phyloP scores from a whole-genome alignment of 2,888 invertebrate species.

The Apoda limacodes region DNA sequence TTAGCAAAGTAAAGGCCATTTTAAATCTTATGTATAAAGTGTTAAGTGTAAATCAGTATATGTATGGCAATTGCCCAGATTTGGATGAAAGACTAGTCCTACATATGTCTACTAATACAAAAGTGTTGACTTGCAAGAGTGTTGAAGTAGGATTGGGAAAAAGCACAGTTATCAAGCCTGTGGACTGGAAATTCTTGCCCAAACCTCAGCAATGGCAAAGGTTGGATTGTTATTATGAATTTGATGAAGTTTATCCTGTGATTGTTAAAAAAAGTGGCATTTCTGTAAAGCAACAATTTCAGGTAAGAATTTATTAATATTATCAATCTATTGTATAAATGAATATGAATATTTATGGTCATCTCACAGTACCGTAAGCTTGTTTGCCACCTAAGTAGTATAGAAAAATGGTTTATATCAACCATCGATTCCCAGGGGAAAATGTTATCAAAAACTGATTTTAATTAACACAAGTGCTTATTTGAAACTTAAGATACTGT shows the following conservation, averaged over 20 bases:
- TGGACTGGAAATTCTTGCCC: conserved; percentile 82
- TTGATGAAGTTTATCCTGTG: conserved; percentile 82
- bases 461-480: too few species aligned
- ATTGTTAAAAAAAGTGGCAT: conserved; percentile 71
- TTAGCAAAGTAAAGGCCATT: conserved; percentile 70
- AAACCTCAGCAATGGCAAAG: conserved; percentile 80
- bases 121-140: conserved; percentile 73
- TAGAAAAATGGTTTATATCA: conserved; percentile 1
- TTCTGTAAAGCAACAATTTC: conserved; percentile 76
- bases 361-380: too few species aligned
- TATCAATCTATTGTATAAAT: background rate
- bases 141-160: conserved; percentile 62
- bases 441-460: too few species aligned
- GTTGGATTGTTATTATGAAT: conserved; percentile 79
- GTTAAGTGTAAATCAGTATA: conserved; percentile 64
- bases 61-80: conserved; percentile 69
- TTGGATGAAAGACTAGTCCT: conserved; percentile 75
- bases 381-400: too few species aligned
- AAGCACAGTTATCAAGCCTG: conserved; percentile 70
- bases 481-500: too few species aligned
- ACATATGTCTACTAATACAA: conserved; percentile 64
- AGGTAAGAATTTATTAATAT: conserved; percentile 47
- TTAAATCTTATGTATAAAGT: conserved; percentile 68
- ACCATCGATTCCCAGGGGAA: too few species aligned
- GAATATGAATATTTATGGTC: too few species aligned